Evolutionary conservation across 1,140 invertebrate genomes (phyloP).

Genomic region (Dreissena rostriformis): DNA sequence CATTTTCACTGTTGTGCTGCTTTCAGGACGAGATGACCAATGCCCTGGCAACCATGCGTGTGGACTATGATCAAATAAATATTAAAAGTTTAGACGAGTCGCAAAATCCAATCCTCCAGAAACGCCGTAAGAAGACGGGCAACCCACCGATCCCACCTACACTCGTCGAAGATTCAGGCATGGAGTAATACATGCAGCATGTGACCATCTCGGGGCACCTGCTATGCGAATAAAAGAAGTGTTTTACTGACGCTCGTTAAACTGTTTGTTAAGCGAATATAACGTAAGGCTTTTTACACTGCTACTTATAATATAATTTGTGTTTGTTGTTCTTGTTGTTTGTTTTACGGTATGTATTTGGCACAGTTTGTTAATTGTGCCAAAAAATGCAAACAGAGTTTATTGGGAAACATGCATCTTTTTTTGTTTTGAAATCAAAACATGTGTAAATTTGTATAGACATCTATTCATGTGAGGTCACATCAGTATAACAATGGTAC

Average conservation of each 20-base stretch:
- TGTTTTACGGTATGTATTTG: not conserved
- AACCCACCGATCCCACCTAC: not conserved
- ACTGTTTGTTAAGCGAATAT: not conserved
- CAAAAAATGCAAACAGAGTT: no score
- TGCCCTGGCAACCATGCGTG: slow-evolving; percentile 97
- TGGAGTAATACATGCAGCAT: slow-evolving; percentile 1
- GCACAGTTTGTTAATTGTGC: not conserved
- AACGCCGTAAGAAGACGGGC: slow-evolving; percentile 83
- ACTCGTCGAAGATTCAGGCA: slow-evolving; percentile 30
- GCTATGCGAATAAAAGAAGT: not conserved
- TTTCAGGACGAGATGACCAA: slow-evolving; percentile 98
- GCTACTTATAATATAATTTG: not conserved
- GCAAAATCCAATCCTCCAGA: slow-evolving; percentile 95
- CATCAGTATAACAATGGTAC: no score
- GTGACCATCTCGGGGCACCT: not conserved
- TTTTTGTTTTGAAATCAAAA: no score
- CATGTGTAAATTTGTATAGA: no score
- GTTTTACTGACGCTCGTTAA: not conserved
- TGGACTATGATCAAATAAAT: slow-evolving; percentile 94
- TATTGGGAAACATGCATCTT: no score
- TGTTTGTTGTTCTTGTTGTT: not conserved
- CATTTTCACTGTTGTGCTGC: not conserved
- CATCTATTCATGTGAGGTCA: no score
- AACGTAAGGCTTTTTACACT: not conserved
- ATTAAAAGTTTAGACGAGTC: slow-evolving; percentile 95